phyloP scores from a whole-genome alignment of 1,140 invertebrate genomes.

The Drosophila melanica region DNA sequence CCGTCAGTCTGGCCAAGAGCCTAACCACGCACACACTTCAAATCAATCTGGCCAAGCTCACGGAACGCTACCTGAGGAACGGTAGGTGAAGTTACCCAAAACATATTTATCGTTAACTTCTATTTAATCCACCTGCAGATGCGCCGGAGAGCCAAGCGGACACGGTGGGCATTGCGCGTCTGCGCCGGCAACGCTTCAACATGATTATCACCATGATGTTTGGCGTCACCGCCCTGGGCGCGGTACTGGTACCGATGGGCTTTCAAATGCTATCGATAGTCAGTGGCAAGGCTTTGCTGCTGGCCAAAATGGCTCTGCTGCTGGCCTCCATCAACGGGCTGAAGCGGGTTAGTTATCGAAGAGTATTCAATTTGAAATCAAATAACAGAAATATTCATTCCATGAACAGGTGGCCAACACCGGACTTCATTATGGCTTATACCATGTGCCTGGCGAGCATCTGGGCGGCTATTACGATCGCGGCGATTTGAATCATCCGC shows the following conservation, averaged over 20 bases:
- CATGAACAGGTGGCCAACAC: conserved; percentile 69
- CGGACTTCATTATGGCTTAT: conserved; percentile 79
- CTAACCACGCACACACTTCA: conserved; percentile 86
- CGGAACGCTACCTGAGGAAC: conserved; percentile 65
- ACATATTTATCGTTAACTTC: too few species aligned
- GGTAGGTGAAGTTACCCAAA: conserved; percentile 35
- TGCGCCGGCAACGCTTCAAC: conserved; percentile 85
- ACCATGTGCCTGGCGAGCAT: conserved; percentile 78
- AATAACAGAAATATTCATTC: too few species aligned
- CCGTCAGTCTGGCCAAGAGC: conserved; percentile 85
- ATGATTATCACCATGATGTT: conserved; percentile 90
- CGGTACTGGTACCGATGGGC: conserved; percentile 90
- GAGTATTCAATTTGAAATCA: too few species aligned
- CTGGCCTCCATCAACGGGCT: conserved; percentile 90
- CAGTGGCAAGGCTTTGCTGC: conserved; percentile 89
- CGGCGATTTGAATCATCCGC: conserved; percentile 73
- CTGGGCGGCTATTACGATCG: conserved; percentile 76
- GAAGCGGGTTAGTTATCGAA: conserved; percentile 85
- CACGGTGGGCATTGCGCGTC: conserved; percentile 63
- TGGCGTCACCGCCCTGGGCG: conserved; percentile 88
- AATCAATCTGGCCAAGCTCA: conserved; percentile 85
- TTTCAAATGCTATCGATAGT: conserved; percentile 91
- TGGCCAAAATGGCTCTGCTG: conserved; percentile 91
- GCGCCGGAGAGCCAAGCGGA: not conserved
- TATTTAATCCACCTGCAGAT: conserved; percentile 10